phyloP scores from a whole-genome alignment of 1,140 invertebrate species.

The Drosophila ananassae region DNA sequence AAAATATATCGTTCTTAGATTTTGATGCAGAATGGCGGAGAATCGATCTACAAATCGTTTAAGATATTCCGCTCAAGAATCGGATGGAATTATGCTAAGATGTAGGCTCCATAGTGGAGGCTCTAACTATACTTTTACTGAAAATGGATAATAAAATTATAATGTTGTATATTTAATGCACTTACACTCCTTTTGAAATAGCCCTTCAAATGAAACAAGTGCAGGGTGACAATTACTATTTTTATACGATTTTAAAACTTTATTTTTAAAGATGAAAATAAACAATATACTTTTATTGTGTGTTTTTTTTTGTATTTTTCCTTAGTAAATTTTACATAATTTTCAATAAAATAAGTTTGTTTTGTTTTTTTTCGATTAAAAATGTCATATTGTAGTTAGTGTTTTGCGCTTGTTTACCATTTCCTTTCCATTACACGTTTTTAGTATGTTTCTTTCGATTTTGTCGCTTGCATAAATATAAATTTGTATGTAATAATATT shows the following conservation, averaged over 20 bases:
- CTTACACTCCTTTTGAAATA: neutral
- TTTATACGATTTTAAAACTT: constrained; percentile 84
- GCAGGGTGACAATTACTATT: constrained; percentile 65
- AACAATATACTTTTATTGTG: constrained; percentile 84
- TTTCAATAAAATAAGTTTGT: constrained; percentile 84
- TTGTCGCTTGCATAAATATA: constrained; percentile 76
- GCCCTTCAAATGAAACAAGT: neutral
- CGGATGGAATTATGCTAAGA: too few relatives aligned
- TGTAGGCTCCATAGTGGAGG: too few relatives aligned
- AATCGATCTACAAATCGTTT: too few relatives aligned
- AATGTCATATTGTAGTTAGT: constrained; percentile 83
- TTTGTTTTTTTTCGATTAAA: constrained; percentile 79
- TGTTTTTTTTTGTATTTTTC: constrained; percentile 65
- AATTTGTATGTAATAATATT: constrained; percentile 81
- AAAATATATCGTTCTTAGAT: too few relatives aligned
- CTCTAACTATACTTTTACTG: too few relatives aligned
- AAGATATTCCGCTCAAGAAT: too few relatives aligned
- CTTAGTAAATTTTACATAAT: constrained; percentile 84
- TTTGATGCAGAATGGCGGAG: too few relatives aligned
- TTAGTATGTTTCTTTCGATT: constrained; percentile 60
- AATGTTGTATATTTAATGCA: neutral
- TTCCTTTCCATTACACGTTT: constrained; percentile 57
- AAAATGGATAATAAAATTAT: too few relatives aligned
- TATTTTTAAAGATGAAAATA: constrained; percentile 84
- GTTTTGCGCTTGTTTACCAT: constrained; percentile 66